Base-by-base conservation (phyloP, 2,113 vertebrate species). In the Protobothrops mucrosquamatus region DNA sequence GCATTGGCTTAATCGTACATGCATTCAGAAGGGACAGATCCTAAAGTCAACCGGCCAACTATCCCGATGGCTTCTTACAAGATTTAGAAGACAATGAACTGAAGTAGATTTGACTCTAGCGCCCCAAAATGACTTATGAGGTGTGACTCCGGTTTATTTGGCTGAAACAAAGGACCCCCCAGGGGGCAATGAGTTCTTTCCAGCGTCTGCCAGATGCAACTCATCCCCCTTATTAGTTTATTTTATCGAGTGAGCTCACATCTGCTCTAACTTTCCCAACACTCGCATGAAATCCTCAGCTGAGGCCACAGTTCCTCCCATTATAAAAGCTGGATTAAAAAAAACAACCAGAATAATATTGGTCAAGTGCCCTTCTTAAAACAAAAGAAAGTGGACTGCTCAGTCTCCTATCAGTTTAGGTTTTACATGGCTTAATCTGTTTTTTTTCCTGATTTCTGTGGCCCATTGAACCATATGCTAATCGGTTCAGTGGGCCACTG, bases 91-190 rank as follows among this genome's bases (percentile, higher is more conserved):
- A n/a, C 34, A n/a, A n/a, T 85, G 89, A 64, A 85, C 11, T 34
- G 85, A 95, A 95, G 69, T 39, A 9, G 22, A 86, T 93, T 69
- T 61, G 81, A 3, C 61, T 55, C 26, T 0, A 0, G 46, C 59
- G 6, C 43, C 39, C 8, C 5, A 94, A 87, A 4, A 56, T 15
- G 0, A 39, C n/a, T 91, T 93, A 20, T 18, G 10, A 90, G 1
- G 0, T 52, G 6, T 94, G 89, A 91, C 24, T 10, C 94, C 88
- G 87, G 48, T 91, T 93, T 92, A 39, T 51, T 22, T 92, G 6
- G 46, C 88, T 92, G 89, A 94, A 93, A 86, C 54, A 85, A 57
- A 92, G 43, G 43, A 29, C 7, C 48, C 86, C 81, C 11, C 24
- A 15, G 81, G 89, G 48, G 91, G 61, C 55, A 46, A 59, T 14